A percentile compares a stretch with the other conserved stretches of the same genome.
Evolutionary conservation across 2,113 vertebrate species (phyloP).

Genomic region (Psophia crepitans): DNA sequence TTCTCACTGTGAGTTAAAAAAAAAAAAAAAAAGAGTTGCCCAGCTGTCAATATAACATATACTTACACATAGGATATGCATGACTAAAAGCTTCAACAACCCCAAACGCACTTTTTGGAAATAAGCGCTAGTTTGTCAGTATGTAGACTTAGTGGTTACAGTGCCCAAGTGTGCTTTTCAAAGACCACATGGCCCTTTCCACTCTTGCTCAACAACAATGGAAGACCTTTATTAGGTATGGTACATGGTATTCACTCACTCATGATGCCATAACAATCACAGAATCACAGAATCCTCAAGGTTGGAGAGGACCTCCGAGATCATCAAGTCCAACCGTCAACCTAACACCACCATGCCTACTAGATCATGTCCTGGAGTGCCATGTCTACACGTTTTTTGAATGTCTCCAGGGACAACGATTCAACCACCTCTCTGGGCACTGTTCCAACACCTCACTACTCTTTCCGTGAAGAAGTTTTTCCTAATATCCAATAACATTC

Average conservation of each 20-base stretch:
- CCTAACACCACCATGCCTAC: too few relatives aligned
- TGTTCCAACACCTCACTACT: too few relatives aligned
- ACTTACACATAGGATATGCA: neutral
- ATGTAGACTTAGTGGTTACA: neutral
- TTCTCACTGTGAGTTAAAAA: neutral
- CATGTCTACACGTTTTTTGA: too few relatives aligned
- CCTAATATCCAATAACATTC: too few relatives aligned
- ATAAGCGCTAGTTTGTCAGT: neutral
- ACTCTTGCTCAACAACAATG: neutral
- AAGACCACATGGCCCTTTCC: neutral
- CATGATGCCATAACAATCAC: fast-evolving
- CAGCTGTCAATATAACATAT: neutral
- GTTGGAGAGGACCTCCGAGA: too few relatives aligned
- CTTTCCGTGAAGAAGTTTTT: too few relatives aligned
- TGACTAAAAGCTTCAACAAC: neutral
- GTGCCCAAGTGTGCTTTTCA: neutral
- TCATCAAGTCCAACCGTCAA: too few relatives aligned
- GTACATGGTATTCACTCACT: neutral
- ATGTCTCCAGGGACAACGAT: too few relatives aligned
- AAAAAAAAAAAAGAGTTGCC: neutral
- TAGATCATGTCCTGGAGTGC: too few relatives aligned
- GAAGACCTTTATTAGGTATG: neutral
- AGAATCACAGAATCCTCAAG: too few relatives aligned
- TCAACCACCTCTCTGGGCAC: too few relatives aligned
- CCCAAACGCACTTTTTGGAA: neutral